A percentile compares a stretch with the other conserved stretches of the same genome.
Conservation (phyloP, 2,888 invertebrate species). For the Caradrina kadenii region DNA sequence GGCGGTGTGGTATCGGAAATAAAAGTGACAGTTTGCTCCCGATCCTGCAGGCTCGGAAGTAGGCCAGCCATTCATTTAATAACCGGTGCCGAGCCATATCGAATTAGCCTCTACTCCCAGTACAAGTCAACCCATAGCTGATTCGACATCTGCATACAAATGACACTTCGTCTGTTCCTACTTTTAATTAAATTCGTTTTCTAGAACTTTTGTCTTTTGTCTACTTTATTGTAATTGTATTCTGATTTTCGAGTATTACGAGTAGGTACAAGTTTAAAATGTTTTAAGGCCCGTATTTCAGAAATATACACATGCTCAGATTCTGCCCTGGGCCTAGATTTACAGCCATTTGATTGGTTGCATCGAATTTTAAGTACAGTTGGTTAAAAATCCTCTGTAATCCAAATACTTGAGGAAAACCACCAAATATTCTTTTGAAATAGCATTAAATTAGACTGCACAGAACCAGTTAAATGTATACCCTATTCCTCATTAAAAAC, state of each 20-base stretch:
- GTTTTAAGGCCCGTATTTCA: no score
- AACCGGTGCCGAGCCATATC: slow-evolving; percentile 55
- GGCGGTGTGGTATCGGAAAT: slow-evolving; percentile 59
- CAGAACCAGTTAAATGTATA: not conserved
- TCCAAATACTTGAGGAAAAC: not conserved
- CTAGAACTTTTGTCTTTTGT: slow-evolving; percentile 5
- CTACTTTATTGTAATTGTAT: not conserved
- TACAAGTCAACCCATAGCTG: slow-evolving; percentile 26
- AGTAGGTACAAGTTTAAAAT: no score
- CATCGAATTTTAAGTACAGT: no score
- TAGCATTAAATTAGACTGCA: not conserved
- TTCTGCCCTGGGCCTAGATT: no score
- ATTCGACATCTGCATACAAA: slow-evolving; percentile 50
- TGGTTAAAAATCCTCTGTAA: not conserved
- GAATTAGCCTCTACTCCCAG: slow-evolving; percentile 51
- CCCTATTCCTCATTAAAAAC: no score
- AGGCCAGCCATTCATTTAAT: slow-evolving; percentile 65
- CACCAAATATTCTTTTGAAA: not conserved
- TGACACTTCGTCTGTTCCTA: slow-evolving; percentile 15
- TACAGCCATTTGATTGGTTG: no score
- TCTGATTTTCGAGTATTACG: not conserved
- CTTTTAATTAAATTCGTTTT: slow-evolving; percentile 31
- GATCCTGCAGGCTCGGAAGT: slow-evolving; percentile 60
- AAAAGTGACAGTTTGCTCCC: slow-evolving; percentile 65
- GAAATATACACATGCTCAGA: no score